Conservation (phyloP, 2,113 vertebrate species). For the Rattus rattus region DNA sequence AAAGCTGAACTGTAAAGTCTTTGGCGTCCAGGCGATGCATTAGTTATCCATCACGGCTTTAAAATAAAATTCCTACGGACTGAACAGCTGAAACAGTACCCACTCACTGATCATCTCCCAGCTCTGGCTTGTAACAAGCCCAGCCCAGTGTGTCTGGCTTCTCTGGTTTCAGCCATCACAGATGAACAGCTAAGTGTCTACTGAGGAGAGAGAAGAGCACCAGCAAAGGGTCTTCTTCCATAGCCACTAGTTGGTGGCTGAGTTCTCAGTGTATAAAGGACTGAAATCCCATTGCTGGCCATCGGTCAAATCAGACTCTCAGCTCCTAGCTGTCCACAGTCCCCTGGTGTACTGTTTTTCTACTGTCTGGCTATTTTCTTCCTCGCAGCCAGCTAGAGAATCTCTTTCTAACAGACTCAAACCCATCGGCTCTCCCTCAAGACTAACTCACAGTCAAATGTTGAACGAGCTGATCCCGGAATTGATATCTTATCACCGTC, state of each 20-base stretch:
- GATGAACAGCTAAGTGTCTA: neutral
- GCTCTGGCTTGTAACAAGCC: neutral
- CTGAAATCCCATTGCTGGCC: neutral
- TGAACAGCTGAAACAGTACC: neutral
- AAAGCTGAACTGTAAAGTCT: neutral
- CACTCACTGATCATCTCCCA: neutral
- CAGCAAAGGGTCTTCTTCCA: neutral
- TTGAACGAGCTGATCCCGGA: neutral
- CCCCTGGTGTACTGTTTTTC: neutral
- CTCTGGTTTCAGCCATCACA: neutral
- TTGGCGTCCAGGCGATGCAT: neutral
- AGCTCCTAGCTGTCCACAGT: neutral
- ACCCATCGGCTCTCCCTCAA: neutral
- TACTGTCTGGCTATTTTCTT: neutral
- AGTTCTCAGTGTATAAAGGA: neutral
- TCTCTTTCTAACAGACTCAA: neutral
- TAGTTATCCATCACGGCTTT: neutral
- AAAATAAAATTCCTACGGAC: neutral
- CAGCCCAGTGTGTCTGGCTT: neutral
- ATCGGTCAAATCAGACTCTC: neutral
- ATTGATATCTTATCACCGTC: neutral
- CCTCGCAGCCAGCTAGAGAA: neutral
- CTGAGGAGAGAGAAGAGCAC: neutral
- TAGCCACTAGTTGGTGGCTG: neutral
- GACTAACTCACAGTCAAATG: conserved; percentile 6